Percentiles rank a stretch among this genome's conserved stretches.
Conservation (phyloP, 2,113 vertebrate species). For the Gallinago paraguaiae region DNA sequence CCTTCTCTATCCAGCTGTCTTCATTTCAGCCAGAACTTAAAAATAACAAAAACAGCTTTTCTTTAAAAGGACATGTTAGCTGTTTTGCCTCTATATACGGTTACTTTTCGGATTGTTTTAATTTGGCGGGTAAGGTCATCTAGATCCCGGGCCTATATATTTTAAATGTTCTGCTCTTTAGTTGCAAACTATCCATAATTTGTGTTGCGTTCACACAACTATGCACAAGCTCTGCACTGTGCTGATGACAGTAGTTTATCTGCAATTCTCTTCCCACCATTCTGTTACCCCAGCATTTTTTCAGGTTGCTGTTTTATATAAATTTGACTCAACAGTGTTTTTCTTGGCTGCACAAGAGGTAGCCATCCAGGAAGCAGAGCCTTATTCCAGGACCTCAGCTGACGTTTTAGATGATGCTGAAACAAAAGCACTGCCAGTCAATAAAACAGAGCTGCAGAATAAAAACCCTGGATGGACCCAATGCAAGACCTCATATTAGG, state of each 20-base stretch:
- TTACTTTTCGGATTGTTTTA: neutral
- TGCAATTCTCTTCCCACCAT: neutral
- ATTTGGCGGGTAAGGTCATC: neutral
- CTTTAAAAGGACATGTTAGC: neutral
- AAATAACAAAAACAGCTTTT: neutral
- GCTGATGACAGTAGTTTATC: neutral
- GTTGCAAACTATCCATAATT: neutral
- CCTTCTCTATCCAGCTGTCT: neutral
- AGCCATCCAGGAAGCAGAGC: neutral
- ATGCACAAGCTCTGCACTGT: neutral
- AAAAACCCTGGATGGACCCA: neutral
- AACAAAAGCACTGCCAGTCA: neutral
- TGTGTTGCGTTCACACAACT: neutral
- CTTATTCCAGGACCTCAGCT: neutral
- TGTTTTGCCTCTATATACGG: neutral
- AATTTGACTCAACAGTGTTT: neutral
- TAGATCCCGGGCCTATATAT: neutral
- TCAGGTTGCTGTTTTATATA: neutral
- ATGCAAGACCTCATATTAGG: neutral
- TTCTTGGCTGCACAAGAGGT: neutral
- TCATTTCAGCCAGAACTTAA: neutral
- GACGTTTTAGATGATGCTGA: neutral
- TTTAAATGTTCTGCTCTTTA: neutral
- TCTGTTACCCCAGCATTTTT: neutral
- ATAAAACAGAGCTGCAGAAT: neutral